Evolutionary conservation across 1,140 invertebrate genomes (phyloP).

Genomic region (Atta cephalotes): DNA sequence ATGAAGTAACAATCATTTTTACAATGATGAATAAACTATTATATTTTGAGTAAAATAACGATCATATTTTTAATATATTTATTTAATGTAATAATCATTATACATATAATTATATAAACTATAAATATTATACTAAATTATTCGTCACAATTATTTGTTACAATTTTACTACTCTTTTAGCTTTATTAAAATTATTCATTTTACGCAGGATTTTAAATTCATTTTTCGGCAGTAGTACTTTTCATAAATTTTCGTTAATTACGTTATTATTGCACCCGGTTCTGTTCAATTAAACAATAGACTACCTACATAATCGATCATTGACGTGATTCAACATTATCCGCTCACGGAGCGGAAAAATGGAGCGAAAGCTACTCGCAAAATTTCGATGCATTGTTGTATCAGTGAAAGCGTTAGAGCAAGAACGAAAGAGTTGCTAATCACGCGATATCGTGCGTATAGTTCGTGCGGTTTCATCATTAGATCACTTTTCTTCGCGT

Average conservation of each 20-base stretch:
- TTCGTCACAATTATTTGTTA: not conserved
- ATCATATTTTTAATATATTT: not conserved
- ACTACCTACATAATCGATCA: slow-evolving; percentile 56
- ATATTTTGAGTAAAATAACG: not conserved
- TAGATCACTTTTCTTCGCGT: slow-evolving; percentile 3
- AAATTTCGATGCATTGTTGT: slow-evolving; percentile 64
- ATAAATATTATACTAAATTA: not conserved
- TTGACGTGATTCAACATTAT: slow-evolving; percentile 58
- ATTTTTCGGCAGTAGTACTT: not conserved
- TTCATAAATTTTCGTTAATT: slow-evolving; percentile 28
- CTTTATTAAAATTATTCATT: not conserved
- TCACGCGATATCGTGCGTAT: slow-evolving; percentile 58
- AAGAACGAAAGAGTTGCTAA: slow-evolving; percentile 20
- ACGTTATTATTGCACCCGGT: not conserved
- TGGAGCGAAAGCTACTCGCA: slow-evolving; percentile 55
- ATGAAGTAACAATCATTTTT: not conserved
- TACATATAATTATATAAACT: not conserved
- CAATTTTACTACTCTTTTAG: not conserved
- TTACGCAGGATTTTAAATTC: not conserved
- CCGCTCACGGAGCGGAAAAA: slow-evolving; percentile 40
- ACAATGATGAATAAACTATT: not conserved
- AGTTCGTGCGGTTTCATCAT: slow-evolving; percentile 56
- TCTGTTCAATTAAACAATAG: slow-evolving; percentile 42
- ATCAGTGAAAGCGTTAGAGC: slow-evolving; percentile 54
- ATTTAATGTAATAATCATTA: not conserved